These are phyloP conservation scores for Lepus timidus DNA, from an alignment of 2,113 vertebrate genomes.

Conservation along the genomic window DNA sequence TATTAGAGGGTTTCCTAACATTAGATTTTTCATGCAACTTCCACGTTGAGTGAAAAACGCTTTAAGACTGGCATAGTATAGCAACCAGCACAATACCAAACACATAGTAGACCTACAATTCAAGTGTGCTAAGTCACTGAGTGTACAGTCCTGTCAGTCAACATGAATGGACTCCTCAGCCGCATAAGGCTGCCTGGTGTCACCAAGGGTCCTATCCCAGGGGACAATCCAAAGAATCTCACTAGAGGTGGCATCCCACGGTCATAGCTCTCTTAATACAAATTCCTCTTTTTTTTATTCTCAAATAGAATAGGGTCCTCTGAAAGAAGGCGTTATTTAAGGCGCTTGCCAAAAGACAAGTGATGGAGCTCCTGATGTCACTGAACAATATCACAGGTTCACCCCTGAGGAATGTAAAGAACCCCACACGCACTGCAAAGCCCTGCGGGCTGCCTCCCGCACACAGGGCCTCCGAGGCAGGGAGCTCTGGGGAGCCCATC, in stretches of 20 bases:
- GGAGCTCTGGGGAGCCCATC: neutral
- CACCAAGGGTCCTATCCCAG: too few relatives aligned
- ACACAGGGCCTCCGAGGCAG: too few relatives aligned
- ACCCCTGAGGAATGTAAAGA: neutral
- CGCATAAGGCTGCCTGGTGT: neutral
- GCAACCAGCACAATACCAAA: neutral
- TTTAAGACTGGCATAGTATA: neutral
- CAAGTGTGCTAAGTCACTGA: neutral
- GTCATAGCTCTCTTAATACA: neutral
- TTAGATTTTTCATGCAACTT: neutral
- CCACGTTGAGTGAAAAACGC: neutral
- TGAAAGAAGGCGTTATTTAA: neutral
- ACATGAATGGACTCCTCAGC: neutral
- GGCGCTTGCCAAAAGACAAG: constrained; percentile 12
- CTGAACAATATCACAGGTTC: neutral
- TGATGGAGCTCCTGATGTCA: neutral
- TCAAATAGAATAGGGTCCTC: neutral
- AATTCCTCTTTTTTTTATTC: neutral
- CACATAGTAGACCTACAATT: neutral
- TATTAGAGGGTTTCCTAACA: neutral
- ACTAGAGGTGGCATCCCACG: neutral
- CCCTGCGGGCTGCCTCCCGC: fast-evolving
- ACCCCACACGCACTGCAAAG: neutral
- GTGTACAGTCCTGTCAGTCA: neutral
- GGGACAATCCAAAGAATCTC: neutral